These are phyloP conservation scores for Microcaecilia unicolor DNA, from an alignment of 2,797 vertebrate species.

Conservation along the genomic window DNA sequence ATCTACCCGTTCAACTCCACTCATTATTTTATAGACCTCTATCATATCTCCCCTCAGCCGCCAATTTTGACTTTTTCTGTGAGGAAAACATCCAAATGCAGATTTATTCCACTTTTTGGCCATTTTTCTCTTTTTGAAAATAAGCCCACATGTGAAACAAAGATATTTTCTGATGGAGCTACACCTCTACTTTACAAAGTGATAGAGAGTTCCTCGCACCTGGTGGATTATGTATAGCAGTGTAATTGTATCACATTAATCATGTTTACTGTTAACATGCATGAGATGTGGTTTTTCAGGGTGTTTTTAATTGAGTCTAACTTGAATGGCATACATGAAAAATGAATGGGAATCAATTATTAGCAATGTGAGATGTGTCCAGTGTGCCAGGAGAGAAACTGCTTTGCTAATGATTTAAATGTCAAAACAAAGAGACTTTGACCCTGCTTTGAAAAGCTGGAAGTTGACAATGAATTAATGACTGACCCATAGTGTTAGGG, in stretches of 20 bases:
- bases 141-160: no score
- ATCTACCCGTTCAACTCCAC: no score
- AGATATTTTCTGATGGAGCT: not conserved
- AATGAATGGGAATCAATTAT: slow-evolving; percentile 87
- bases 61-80: no score
- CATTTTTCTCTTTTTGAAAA: no score
- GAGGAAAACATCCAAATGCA: no score
- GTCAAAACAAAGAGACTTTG: slow-evolving; percentile 53
- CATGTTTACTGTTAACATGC: slow-evolving; percentile 55
- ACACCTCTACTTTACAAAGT: not conserved
- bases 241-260: slow-evolving; percentile 67
- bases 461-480: slow-evolving; percentile 50
- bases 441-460: slow-evolving; percentile 45
- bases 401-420: slow-evolving; percentile 41
- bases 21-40: no score
- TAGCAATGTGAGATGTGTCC: slow-evolving; percentile 31
- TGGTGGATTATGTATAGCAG: slow-evolving; percentile 46
- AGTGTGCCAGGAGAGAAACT: slow-evolving; percentile 35
- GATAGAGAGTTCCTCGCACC: slow-evolving; percentile 30
- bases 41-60: no score
- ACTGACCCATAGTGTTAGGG: slow-evolving; percentile 27
- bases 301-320: slow-evolving; percentile 87
- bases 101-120: no score
- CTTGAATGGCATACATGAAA: slow-evolving; percentile 79
- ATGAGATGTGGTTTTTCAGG: slow-evolving; percentile 60